Evolutionary conservation across 23 tunicate species (phyloP), one percentile per base, ranked within the genome.

Genomic region (Styela plicata): DNA sequence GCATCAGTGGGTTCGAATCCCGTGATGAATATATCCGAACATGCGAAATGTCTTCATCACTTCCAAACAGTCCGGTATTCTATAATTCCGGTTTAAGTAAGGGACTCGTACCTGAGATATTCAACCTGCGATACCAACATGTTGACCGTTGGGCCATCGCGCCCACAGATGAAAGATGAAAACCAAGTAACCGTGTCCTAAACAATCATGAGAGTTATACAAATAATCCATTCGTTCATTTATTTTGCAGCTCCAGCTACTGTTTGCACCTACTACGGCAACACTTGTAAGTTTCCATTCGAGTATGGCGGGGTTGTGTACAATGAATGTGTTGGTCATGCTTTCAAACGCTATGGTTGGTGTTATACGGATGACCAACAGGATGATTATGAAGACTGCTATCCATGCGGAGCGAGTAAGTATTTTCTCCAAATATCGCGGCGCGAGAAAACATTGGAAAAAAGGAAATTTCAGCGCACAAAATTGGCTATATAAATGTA

Each of bases 241-340:
- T 24, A 44, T 34, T 34, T 27, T 77, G 2, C 23, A 44, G 33
- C 64, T 3, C 44, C 44, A 34, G 24, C 33, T 29, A 64, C n/a
- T 37, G 61, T 66, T 2, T 77, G 82, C 32, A 77, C 82, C 66
- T 17, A 26, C 7, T 28, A 34, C 22, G 68, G 68, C 20, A 23
- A 44, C 63, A 27, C 24, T n/a, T 77, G 82, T 16, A 64, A 44
- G 7, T 77, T 77, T 52, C 82, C 82, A 2, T 77, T 77, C 24
- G 61, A 63, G 7, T 77, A 77, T 64, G 34, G 21, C 1, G 31
- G 32, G 32, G 61, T 44, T 26, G 66, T 44, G 19, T 77, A 77
- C 68, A 61, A 77, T 33, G 32, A 52, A 7, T 77, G 82, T 77
- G 28, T 77, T 44, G 32, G 57, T 44, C 57, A 44, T 13, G 57